Percentiles rank a stretch among this genome's conserved stretches.
phyloP scores from a whole-genome alignment of 1,140 invertebrate genomes.

The Trichonephila clavata region DNA sequence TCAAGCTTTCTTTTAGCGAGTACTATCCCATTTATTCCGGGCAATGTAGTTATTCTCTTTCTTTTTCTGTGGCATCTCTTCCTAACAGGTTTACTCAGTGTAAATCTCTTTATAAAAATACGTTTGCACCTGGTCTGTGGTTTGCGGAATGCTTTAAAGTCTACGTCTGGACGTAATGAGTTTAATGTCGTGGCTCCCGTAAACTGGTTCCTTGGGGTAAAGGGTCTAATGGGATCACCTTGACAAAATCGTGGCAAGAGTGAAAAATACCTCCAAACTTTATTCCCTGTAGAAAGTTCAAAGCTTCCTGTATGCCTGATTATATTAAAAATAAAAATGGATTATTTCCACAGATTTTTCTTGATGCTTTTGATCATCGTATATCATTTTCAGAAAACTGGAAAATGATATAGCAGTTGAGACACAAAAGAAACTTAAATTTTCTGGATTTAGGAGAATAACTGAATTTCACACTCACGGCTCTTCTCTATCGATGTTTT shows the following conservation, averaged over 20 bases:
- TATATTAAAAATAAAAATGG: not conserved
- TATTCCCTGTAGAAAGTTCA: not conserved
- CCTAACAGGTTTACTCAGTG: not conserved
- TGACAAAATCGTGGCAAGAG: not conserved
- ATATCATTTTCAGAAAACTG: not conserved
- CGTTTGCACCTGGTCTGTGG: not conserved
- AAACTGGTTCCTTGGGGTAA: not conserved
- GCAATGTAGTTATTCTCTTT: slow-evolving; percentile 6
- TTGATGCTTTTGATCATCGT: not conserved
- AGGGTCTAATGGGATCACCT: not conserved
- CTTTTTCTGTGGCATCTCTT: not conserved
- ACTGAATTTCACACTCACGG: not conserved
- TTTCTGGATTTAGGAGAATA: not conserved
- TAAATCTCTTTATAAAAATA: slow-evolving; percentile 13
- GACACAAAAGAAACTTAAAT: not conserved
- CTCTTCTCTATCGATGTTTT: too few relatives aligned
- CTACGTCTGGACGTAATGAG: not conserved
- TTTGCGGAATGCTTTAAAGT: not conserved
- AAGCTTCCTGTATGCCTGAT: not conserved
- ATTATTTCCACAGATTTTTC: not conserved
- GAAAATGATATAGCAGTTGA: not conserved
- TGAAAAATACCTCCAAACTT: not conserved
- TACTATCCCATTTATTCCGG: not conserved
- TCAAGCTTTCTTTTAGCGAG: not conserved
- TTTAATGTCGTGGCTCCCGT: not conserved